Percentiles rank a stretch among this genome's conserved stretches.
Conservation (phyloP, 2,113 vertebrate genomes). For the Stomatorhinus ivindoensis region DNA sequence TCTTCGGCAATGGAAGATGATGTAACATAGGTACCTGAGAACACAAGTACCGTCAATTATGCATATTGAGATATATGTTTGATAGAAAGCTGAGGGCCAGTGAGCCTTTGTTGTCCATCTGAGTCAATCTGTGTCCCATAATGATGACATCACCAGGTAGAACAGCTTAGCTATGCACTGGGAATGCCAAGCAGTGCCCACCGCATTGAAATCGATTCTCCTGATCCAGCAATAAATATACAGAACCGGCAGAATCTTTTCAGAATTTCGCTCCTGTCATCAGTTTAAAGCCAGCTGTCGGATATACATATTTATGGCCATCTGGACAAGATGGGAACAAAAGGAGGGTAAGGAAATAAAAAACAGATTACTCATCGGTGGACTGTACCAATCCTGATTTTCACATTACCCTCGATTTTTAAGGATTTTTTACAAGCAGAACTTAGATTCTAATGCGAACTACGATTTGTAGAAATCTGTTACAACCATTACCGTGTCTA, state of each 20-base stretch:
- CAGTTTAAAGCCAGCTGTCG: constrained; percentile 38
- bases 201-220: constrained; percentile 22
- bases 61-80: background rate
- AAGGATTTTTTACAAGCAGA: background rate
- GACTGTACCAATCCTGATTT: background rate
- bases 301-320: constrained; percentile 43
- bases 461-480: background rate
- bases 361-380: constrained; percentile 24
- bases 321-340: constrained; percentile 43
- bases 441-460: background rate
- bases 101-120: background rate
- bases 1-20: background rate
- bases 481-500: background rate
- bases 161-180: background rate
- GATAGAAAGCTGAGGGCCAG: background rate
- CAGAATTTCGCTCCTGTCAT: constrained; percentile 32
- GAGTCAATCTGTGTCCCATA: background rate
- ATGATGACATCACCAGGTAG: background rate
- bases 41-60: background rate
- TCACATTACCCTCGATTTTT: background rate
- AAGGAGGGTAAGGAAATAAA: constrained; percentile 24
- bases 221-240: constrained; percentile 19
- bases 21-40: background rate
- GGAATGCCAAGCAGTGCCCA: constrained; percentile 8
- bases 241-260: constrained; percentile 43